Conservation (phyloP, 2,797 vertebrate species). For the Mus spretus region DNA sequence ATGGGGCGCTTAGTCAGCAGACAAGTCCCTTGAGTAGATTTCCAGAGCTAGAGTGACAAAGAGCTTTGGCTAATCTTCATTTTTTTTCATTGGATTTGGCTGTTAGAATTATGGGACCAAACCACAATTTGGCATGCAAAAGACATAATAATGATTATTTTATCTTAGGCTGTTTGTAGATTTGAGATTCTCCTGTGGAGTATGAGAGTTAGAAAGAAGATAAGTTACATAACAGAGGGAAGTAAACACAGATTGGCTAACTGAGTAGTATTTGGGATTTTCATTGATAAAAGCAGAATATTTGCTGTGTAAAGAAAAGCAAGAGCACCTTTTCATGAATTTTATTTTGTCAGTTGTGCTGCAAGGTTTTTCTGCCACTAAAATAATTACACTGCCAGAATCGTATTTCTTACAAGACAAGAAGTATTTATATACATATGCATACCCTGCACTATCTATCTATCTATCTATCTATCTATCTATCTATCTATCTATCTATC, state of each 20-base stretch:
- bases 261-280: conserved; percentile 66
- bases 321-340: conserved; percentile 70
- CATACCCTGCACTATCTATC: neutral
- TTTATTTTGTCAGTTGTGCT: conserved; percentile 67
- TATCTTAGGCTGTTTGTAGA: conserved; percentile 79
- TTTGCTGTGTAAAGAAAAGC: conserved; percentile 73
- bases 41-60: conserved; percentile 77
- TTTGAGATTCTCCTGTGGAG: conserved; percentile 72
- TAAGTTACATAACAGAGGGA: conserved; percentile 74
- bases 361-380: conserved; percentile 30
- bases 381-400: conserved; percentile 33
- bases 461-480: neutral
- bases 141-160: conserved; percentile 82
- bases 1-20: conserved; percentile 61
- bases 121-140: conserved; percentile 75
- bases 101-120: conserved; percentile 80
- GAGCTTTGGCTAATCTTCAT: conserved; percentile 72
- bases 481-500: too few relatives aligned
- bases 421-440: conserved; percentile 7
- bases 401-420: neutral
- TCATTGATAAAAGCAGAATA: conserved; percentile 73
- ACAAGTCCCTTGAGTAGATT: conserved; percentile 72
- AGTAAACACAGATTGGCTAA: conserved; percentile 74
- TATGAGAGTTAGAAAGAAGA: conserved; percentile 75
- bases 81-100: conserved; percentile 72